These are phyloP conservation scores for Zaprionus capensis DNA, from an alignment of 1,140 invertebrate species.

Conservation along the genomic window DNA sequence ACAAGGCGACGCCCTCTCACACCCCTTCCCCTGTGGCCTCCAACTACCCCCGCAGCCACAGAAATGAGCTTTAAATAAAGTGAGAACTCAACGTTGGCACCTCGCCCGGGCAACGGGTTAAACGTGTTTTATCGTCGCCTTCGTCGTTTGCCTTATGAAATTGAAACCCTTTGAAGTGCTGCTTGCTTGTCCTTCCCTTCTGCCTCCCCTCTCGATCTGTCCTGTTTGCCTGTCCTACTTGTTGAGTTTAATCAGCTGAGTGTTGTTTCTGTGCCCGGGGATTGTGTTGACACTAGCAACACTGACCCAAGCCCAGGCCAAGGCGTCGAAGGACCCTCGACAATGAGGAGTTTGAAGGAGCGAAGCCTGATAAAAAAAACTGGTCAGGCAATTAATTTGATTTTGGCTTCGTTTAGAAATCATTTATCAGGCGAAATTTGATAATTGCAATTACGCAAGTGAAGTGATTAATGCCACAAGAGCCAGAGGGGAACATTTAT, in stretches of 20 bases:
- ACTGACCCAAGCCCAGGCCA: background rate
- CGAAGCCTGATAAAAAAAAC: slow-evolving; percentile 12
- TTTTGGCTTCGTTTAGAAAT: slow-evolving; percentile 31
- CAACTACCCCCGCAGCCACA: background rate
- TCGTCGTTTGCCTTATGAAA: slow-evolving; percentile 34
- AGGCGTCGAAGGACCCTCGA: background rate
- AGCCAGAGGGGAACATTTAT: background rate
- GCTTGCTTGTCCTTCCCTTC: background rate
- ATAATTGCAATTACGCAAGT: slow-evolving; percentile 61
- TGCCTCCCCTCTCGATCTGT: background rate
- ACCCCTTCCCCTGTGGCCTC: background rate
- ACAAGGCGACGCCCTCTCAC: slow-evolving; percentile 1
- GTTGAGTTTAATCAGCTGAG: slow-evolving; percentile 49
- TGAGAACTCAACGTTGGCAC: background rate
- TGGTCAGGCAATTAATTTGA: slow-evolving; percentile 64
- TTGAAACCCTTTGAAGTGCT: slow-evolving; percentile 40
- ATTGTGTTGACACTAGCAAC: slow-evolving; percentile 24
- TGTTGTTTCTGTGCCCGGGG: slow-evolving; percentile 25
- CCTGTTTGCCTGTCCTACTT: slow-evolving; percentile 8
- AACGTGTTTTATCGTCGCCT: slow-evolving; percentile 41
- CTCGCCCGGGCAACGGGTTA: slow-evolving; percentile 26
- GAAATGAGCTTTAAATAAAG: slow-evolving; percentile 13
- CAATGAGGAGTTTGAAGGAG: background rate
- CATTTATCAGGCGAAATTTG: slow-evolving; percentile 69
- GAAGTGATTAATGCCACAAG: slow-evolving; percentile 41